Percentiles rank a stretch among this genome's conserved stretches.
Evolutionary conservation across 2,888 invertebrate species (phyloP).

Genomic region (Apocheima hispidaria): DNA sequence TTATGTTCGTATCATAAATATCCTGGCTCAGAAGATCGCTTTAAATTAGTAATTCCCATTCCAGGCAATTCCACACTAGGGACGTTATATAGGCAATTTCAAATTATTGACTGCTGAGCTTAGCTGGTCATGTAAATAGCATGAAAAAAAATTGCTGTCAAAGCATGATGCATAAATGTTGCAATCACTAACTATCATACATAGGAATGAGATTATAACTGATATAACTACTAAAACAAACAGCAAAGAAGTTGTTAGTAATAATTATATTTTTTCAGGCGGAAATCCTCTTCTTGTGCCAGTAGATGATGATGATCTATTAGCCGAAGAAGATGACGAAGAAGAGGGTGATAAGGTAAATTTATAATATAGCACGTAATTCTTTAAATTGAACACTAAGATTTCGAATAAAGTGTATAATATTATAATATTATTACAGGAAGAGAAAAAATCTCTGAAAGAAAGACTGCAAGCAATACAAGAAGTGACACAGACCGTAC

Average conservation of each 20-base stretch:
- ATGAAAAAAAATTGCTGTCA: background rate
- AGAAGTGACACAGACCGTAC: slow-evolving; percentile 98
- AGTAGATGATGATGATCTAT: slow-evolving; percentile 88
- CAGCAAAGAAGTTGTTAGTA: background rate
- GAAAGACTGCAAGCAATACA: slow-evolving; percentile 97
- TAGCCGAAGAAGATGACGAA: slow-evolving; percentile 93
- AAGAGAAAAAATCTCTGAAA: slow-evolving; percentile 97
- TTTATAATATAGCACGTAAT: slow-evolving; percentile 8
- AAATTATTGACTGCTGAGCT: background rate
- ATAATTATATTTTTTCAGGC: slow-evolving; percentile 59
- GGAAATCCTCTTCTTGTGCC: slow-evolving; percentile 79
- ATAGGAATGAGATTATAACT: too few species aligned
- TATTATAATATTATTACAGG: slow-evolving; percentile 81
- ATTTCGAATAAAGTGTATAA: background rate
- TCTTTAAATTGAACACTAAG: too few species aligned
- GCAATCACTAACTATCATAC: background rate
- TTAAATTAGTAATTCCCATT: too few species aligned
- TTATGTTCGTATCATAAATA: too few species aligned
- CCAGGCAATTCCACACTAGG: too few species aligned
- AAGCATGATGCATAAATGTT: background rate
- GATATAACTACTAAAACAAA: background rate
- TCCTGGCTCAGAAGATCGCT: too few species aligned
- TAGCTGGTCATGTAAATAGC: background rate
- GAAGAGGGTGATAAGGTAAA: slow-evolving; percentile 95
- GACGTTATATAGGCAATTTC: too few species aligned